Evolutionary conservation across 2,888 invertebrate genomes (phyloP), one percentile per base, ranked within the genome.

Genomic region (Cheilosia scutellata): DNA sequence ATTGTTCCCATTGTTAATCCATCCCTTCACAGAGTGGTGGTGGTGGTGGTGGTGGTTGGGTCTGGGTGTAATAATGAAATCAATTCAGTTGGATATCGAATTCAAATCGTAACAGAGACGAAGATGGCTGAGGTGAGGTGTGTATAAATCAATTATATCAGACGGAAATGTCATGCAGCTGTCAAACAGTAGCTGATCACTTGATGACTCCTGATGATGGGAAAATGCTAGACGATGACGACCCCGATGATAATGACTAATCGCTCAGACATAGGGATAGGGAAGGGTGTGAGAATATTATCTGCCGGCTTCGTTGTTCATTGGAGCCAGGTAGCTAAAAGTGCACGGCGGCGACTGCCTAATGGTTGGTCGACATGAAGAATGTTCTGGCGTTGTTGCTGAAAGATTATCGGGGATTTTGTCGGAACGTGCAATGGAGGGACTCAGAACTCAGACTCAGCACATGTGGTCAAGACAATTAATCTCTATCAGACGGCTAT

Each of bases 121-220:
- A 20, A 7, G 71, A 62, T 57, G 47, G 49, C 71, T 51, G 25
- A 27, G 47, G 53, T 71, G 84, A 86, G 76, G 82, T 82, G 84
- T 76, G 82, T 86, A 20, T 20, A 77, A 82, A 86, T 86, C 86
- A 72, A 86, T 82, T 86, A 86, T 82, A 72, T 82, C 82, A 62
- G 82, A 82, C 86, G 76, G 63, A 86, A 86, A 82, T 71, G 82
- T 82, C 80, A 82, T 72, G 72, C 82, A 80, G 76, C 82, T 77
- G 86, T 86, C 82, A 82, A 86, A 86, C 86, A 77, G 86, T 82
- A 86, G 86, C 86, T 72, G 82, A 76, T 86, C 86, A 72, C 63
- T 86, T 82, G 82, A 86, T 71, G 75, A 71, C 84, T 84, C 79
- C 60, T 84, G 84, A 20, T 37, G 37, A 37, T 37, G 37, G 37